Conservation (phyloP, 2,888 invertebrate genomes). For the Pammene fasciana region DNA sequence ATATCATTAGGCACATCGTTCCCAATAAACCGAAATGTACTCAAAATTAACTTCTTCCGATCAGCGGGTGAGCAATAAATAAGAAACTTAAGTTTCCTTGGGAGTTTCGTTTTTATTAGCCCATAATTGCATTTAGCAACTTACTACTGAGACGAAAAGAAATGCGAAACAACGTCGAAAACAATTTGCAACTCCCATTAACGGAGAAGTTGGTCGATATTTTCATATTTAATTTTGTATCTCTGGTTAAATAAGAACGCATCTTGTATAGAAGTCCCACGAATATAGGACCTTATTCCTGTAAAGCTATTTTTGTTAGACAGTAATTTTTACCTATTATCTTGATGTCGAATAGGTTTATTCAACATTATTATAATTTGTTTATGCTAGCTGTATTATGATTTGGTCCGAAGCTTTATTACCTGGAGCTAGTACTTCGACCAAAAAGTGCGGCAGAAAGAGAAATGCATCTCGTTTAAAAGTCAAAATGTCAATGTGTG, state of each 20-base stretch:
- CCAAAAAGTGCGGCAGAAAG: too few relatives aligned
- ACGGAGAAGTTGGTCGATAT: slow-evolving; percentile 64
- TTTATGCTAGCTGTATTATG: not conserved
- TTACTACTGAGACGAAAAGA: slow-evolving; percentile 52
- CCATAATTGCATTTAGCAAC: slow-evolving; percentile 53
- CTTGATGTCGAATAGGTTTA: slow-evolving; percentile 3
- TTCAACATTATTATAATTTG: slow-evolving; percentile 4
- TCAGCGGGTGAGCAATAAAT: slow-evolving; percentile 45
- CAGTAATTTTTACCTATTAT: slow-evolving; percentile 56
- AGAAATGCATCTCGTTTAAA: too few relatives aligned
- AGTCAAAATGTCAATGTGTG: too few relatives aligned
- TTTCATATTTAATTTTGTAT: slow-evolving; percentile 62
- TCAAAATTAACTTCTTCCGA: slow-evolving; percentile 37
- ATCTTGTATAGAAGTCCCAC: not conserved
- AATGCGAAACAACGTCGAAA: slow-evolving; percentile 60
- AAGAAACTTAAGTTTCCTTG: slow-evolving; percentile 44
- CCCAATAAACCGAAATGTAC: slow-evolving; percentile 30
- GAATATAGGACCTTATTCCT: not conserved
- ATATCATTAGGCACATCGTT: slow-evolving; percentile 13
- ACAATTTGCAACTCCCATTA: slow-evolving; percentile 70
- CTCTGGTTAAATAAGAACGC: not conserved
- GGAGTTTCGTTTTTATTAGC: slow-evolving; percentile 49
- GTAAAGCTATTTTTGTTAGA: slow-evolving; percentile 45
- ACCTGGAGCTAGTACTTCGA: too few relatives aligned
- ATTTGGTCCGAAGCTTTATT: not conserved